Conservation (phyloP, 1,140 invertebrate genomes). For the Antheraea pernyi region DNA sequence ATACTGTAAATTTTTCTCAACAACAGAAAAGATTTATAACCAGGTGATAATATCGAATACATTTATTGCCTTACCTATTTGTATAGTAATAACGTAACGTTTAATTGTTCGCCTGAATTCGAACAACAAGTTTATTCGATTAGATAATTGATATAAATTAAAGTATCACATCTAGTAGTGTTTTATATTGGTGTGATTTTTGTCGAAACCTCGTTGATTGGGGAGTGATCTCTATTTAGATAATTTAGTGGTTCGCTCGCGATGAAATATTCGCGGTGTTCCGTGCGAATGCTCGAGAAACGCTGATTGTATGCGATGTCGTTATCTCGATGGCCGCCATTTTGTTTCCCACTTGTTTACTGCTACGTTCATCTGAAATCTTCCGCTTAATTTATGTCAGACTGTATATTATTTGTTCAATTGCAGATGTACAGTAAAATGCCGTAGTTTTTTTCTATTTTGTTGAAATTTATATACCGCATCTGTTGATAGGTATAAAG, state of each 20-base stretch:
- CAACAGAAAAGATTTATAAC: too few species aligned
- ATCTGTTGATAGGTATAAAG: too few species aligned
- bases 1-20: too few species aligned
- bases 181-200: background rate
- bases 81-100: too few species aligned
- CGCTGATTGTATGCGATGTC: slow-evolving; percentile 49
- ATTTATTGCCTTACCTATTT: too few species aligned
- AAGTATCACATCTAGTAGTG: background rate
- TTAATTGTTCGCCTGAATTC: too few species aligned
- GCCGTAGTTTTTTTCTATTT: too few species aligned
- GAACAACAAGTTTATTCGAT: too few species aligned
- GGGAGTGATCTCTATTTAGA: slow-evolving; percentile 70
- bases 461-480: too few species aligned
- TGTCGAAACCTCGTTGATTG: slow-evolving; percentile 32
- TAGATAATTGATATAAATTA: background rate
- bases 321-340: slow-evolving; percentile 53
- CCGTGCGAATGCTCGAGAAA: slow-evolving; percentile 11
- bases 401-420: too few species aligned
- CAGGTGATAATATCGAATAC: too few species aligned
- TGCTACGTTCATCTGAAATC: background rate
- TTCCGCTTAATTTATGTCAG: background rate
- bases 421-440: too few species aligned
- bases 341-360: slow-evolving; percentile 42
- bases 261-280: slow-evolving; percentile 58
- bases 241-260: slow-evolving; percentile 67